These are phyloP conservation scores for Notolepis coatsorum DNA, from an alignment of 2,797 vertebrate species.

Conservation along the genomic window DNA sequence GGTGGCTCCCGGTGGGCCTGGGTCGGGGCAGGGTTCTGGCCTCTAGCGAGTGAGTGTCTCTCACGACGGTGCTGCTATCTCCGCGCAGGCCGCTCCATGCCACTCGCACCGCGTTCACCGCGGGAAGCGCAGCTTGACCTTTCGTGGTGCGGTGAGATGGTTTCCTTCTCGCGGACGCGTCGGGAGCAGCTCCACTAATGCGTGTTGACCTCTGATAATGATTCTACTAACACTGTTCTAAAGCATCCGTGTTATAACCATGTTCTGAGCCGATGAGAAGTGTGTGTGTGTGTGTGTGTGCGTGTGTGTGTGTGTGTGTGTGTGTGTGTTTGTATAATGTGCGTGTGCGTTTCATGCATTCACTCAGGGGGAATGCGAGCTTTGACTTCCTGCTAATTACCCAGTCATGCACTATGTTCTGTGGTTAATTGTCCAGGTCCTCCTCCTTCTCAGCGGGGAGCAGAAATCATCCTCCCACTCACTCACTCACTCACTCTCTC, in stretches of 20 bases:
- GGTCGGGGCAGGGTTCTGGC: too few relatives aligned
- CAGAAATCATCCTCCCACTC: constrained; percentile 35
- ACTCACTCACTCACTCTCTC: constrained; percentile 26
- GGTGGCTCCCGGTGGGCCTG: too few relatives aligned
- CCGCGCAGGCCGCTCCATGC: too few relatives aligned
- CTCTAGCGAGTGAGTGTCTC: background rate
- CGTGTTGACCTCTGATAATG: constrained; percentile 61
- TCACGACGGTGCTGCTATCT: too few relatives aligned
- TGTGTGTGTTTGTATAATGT: constrained; percentile 13
- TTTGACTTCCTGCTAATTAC: constrained; percentile 83
- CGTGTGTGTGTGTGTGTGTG: constrained; percentile 19
- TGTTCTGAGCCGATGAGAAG: constrained; percentile 57
- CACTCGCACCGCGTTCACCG: too few relatives aligned
- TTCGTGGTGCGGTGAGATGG: too few relatives aligned
- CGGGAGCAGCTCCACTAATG: constrained; percentile 61
- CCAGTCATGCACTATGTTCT: constrained; percentile 79
- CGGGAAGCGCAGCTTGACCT: too few relatives aligned
- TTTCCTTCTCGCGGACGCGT: background rate
- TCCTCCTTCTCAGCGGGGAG: constrained; percentile 64
- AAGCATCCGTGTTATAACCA: constrained; percentile 60
- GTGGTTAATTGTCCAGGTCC: constrained; percentile 83
- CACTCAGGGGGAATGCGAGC: constrained; percentile 70
- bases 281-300: too few relatives aligned
- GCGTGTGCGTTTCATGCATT: background rate
- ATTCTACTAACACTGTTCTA: constrained; percentile 51